Percentiles rank a stretch among this genome's conserved stretches.
Conservation (phyloP, 2,113 vertebrate genomes). For the Lycaon pictus region DNA sequence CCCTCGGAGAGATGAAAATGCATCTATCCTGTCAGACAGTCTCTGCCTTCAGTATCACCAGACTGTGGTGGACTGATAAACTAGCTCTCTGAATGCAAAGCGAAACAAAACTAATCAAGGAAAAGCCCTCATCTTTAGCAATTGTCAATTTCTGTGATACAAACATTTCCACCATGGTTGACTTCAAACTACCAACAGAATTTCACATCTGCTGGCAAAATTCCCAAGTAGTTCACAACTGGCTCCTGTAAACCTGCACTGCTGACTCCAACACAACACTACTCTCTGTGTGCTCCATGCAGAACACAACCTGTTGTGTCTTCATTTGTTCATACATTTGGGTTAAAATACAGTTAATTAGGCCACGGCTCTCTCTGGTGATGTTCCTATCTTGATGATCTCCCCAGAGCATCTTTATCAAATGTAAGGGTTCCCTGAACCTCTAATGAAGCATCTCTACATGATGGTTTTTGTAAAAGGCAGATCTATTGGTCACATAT, state of each 20-base stretch:
- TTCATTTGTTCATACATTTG: background rate
- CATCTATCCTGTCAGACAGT: background rate
- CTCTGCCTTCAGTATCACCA: background rate
- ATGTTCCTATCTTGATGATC: background rate
- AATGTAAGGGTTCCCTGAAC: background rate
- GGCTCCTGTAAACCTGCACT: background rate
- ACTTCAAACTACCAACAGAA: background rate
- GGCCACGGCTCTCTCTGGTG: background rate
- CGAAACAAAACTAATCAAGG: background rate
- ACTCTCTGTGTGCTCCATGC: background rate
- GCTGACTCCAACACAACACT: background rate
- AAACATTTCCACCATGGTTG: background rate
- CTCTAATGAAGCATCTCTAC: background rate
- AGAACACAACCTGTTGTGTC: background rate
- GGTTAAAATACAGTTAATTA: background rate
- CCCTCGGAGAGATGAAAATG: background rate
- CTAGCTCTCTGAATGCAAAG: background rate
- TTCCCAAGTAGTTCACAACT: background rate
- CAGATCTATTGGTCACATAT: background rate
- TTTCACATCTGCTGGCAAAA: background rate
- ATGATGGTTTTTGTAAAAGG: background rate
- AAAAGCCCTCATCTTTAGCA: background rate
- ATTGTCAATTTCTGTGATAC: background rate
- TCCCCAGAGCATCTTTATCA: background rate
- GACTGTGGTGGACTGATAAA: background rate